Conservation (phyloP, 2,797 vertebrate species). For the Etheostoma nigrum region DNA sequence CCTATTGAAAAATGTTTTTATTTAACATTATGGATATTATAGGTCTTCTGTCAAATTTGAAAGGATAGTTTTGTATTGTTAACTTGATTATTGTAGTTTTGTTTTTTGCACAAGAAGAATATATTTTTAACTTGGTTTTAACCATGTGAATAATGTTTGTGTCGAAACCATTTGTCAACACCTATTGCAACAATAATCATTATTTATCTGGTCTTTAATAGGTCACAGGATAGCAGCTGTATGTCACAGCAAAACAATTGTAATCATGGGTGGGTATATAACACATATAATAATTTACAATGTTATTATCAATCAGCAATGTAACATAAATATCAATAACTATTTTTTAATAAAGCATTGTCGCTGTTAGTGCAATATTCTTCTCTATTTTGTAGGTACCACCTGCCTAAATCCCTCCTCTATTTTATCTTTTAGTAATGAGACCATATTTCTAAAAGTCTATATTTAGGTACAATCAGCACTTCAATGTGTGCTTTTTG, state of each 20-base stretch:
- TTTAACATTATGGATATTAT: not conserved
- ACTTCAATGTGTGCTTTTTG: constrained; percentile 16
- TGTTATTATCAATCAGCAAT: not conserved
- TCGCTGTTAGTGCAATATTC: not conserved
- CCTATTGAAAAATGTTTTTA: not conserved
- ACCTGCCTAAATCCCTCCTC: not conserved
- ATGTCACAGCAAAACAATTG: not conserved
- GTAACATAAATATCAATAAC: not conserved
- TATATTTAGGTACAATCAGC: constrained; percentile 20
- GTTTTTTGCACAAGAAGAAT: not conserved
- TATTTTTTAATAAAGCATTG: not conserved
- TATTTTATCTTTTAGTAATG: not conserved
- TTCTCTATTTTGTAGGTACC: constrained; percentile 12
- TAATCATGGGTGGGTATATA: not conserved
- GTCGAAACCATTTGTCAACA: not conserved
- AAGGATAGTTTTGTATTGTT: not conserved
- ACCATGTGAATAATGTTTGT: not conserved
- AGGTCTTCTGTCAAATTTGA: not conserved
- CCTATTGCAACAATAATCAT: not conserved
- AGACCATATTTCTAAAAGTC: not conserved
- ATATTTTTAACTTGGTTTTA: not conserved
- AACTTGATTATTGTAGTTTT: not conserved
- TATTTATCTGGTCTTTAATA: not conserved
- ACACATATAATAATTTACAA: not conserved
- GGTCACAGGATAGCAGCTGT: not conserved